phyloP scores from a whole-genome alignment of 2,797 vertebrate genomes.

The Yasuhikotakia modesta region DNA sequence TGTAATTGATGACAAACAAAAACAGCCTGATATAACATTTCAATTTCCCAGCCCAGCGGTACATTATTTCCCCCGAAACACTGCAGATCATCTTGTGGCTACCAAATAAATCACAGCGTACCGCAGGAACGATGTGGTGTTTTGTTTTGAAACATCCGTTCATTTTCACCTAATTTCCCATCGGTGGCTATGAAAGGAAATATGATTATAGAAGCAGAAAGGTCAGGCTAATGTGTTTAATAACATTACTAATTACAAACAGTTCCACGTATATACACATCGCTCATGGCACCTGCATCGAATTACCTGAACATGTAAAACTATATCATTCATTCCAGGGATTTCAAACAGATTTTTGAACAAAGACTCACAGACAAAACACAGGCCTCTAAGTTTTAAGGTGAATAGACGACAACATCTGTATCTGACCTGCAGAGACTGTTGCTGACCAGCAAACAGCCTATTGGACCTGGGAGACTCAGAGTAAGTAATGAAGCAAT shows the following conservation, averaged over 20 bases:
- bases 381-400: slow-evolving; percentile 27
- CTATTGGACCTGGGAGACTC: slow-evolving; percentile 73
- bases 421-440: slow-evolving; percentile 78
- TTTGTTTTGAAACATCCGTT: neutral
- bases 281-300: neutral
- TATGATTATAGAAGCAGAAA: slow-evolving; percentile 21
- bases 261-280: neutral
- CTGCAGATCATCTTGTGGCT: neutral
- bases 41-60: neutral
- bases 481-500: slow-evolving; percentile 67
- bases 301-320: neutral
- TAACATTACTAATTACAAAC: slow-evolving; percentile 5
- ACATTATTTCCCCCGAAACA: neutral
- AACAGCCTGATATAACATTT: neutral
- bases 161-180: slow-evolving; percentile 13
- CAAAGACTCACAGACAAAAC: slow-evolving; percentile 47
- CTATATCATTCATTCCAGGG: neutral
- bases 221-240: slow-evolving; percentile 16
- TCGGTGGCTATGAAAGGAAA: slow-evolving; percentile 1
- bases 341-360: neutral
- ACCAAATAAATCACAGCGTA: slow-evolving; percentile 11
- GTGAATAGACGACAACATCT: slow-evolving; percentile 66
- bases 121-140: slow-evolving; percentile 4
- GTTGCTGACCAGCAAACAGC: slow-evolving; percentile 72
- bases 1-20: neutral